A percentile compares a stretch with the other conserved stretches of the same genome.
Evolutionary conservation across 2,797 vertebrate genomes (phyloP).

Genomic region (Myotis daubentonii): DNA sequence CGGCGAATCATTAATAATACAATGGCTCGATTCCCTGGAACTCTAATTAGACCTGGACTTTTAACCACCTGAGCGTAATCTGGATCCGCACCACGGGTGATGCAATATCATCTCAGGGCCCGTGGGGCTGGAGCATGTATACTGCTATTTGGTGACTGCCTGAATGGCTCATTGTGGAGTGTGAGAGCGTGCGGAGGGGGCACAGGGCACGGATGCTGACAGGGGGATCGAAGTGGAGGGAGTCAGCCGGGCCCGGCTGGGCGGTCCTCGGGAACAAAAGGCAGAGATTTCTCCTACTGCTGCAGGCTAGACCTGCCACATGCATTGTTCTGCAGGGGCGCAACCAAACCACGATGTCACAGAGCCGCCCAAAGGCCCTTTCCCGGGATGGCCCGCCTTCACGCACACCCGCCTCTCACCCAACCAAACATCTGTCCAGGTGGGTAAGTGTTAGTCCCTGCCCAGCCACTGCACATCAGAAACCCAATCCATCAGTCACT

Average conservation of each 20-base stretch:
- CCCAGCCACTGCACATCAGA: background rate
- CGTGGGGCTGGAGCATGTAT: conserved; percentile 4
- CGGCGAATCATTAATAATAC: conserved; percentile 86
- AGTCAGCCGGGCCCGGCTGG: fast-evolving
- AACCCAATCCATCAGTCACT: background rate
- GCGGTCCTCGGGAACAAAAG: background rate
- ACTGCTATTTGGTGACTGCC: background rate
- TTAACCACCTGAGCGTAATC: conserved; percentile 80
- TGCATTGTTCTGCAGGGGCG: background rate
- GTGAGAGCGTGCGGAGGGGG: background rate
- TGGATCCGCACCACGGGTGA: conserved; percentile 62
- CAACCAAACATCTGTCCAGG: background rate
- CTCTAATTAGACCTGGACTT: conserved; percentile 84
- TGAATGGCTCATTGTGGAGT: background rate
- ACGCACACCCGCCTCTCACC: fast-evolving
- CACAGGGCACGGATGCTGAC: fast-evolving
- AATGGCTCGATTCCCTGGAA: conserved; percentile 81
- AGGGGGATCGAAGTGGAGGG: background rate
- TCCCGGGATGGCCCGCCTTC: background rate
- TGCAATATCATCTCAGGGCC: conserved; percentile 41
- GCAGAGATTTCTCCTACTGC: background rate
- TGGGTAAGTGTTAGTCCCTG: too few species aligned
- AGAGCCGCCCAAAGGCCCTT: background rate
- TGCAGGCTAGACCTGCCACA: background rate
- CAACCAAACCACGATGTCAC: background rate